Evolutionary conservation across 2,113 vertebrate species (phyloP), one percentile per base, ranked within the genome.

Genomic region (Phocoena phocoena): DNA sequence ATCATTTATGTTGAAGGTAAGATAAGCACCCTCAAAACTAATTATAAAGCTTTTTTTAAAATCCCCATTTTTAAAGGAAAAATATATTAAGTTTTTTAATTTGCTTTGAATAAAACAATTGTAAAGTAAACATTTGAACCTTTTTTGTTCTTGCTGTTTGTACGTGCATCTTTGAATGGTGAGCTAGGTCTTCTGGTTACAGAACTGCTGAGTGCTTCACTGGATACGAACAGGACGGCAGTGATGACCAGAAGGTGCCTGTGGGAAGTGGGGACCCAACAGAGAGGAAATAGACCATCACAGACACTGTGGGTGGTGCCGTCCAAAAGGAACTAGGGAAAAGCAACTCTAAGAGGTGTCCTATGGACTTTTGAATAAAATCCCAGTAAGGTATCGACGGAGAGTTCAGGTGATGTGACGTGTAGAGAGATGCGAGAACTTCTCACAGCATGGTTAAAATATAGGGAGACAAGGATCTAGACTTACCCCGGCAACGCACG

Each of bases 101-200:
- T 95, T 93, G 68, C 65, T 95, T 98, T 96, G 84, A 98, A 98
- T 98, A 97, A 98, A 98, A 93, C 60, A 90, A 5, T 95, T 96
- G 36, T 94, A 93, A 97, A 97, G 85, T 90, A 83, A 95, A 44
- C 55, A 67, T 70, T 41, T 93, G 96, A 90, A 93, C 47, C 55
- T 92, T 93, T 38, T 60, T 95, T 94, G 71, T 77, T 77, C 74
- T 58, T 95, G 85, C 79, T 67, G 68, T 96, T 80, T 85, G 65
- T 84, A 36, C 36, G 8, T 71, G 81, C 33, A 9, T 86, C 67
- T 89, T 82, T 83, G 6, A 74, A 41, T 76, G 36, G 60, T 47
- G 79, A 73, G 71, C 9, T n/a, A 15, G 17, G 25, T 67, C 41
- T 74, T 74, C 67, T 79, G 26, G 4, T 71, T 71, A 2, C 26